Evolutionary conservation across 2,797 vertebrate genomes (phyloP).

Genomic region (Ptychobarbus kaznakovi): DNA sequence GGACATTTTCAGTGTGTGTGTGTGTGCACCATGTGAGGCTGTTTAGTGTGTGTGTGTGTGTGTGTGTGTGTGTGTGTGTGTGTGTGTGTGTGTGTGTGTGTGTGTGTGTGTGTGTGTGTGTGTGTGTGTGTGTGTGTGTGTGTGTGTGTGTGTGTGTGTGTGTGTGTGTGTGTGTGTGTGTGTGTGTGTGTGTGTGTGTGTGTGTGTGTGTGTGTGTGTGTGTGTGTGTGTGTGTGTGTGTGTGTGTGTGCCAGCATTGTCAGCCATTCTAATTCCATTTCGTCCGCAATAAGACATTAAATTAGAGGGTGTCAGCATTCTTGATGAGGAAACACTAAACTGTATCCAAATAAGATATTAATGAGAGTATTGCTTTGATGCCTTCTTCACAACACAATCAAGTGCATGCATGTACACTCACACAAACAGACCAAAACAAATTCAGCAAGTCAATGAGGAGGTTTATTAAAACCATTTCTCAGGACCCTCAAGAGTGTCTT

Average conservation of each 20-base stretch:
- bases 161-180: conserved; percentile 2
- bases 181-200: not conserved
- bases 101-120: too few relatives aligned
- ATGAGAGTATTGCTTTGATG: conserved; percentile 31
- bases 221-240: not conserved
- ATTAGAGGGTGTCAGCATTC: conserved; percentile 35
- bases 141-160: conserved; percentile 5
- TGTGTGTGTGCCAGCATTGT: conserved; percentile 19
- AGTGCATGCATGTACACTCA: not conserved
- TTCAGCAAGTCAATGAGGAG: conserved; percentile 9
- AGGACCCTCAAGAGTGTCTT: not conserved
- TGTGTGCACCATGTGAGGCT: too few relatives aligned
- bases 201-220: not conserved
- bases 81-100: too few relatives aligned
- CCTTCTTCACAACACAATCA: not conserved
- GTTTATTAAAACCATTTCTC: conserved; percentile 17
- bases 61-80: too few relatives aligned
- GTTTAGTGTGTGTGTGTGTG: too few relatives aligned
- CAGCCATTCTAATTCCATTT: conserved; percentile 44
- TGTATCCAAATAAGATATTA: conserved; percentile 14
- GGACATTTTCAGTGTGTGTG: too few relatives aligned
- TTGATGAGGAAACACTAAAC: conserved; percentile 21
- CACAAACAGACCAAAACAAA: conserved; percentile 20
- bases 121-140: too few relatives aligned
- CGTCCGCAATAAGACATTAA: conserved; percentile 34